These are phyloP conservation scores for Drosophila fulvimacula DNA, from an alignment of 2,888 invertebrate genomes.

Conservation along the genomic window DNA sequence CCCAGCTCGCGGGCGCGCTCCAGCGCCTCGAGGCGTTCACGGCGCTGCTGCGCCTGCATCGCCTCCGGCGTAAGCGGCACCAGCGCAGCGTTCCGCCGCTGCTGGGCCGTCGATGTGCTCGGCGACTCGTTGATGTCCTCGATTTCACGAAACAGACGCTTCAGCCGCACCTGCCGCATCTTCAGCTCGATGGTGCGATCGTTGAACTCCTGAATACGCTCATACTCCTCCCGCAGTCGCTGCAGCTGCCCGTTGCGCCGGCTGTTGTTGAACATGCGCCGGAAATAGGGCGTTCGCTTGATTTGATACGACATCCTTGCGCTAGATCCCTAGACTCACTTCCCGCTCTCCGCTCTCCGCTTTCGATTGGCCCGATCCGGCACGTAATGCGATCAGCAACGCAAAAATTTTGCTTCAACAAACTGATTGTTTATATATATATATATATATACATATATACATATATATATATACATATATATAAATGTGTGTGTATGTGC, in stretches of 20 bases:
- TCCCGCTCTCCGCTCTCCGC: neutral
- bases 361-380: neutral
- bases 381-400: slow-evolving; percentile 2
- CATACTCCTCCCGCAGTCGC: slow-evolving; percentile 76
- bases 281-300: slow-evolving; percentile 73
- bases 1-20: slow-evolving; percentile 68
- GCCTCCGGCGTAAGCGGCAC: slow-evolving; percentile 28
- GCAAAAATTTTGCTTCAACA: slow-evolving; percentile 2
- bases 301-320: slow-evolving; percentile 74
- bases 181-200: slow-evolving; percentile 76
- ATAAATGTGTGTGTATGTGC: too few relatives aligned
- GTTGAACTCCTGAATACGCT: slow-evolving; percentile 75
- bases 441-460: too few relatives aligned
- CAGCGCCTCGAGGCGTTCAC: slow-evolving; percentile 59
- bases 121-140: slow-evolving; percentile 69
- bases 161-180: slow-evolving; percentile 77
- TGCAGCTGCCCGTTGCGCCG: slow-evolving; percentile 76
- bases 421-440: neutral
- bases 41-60: slow-evolving; percentile 31
- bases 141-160: slow-evolving; percentile 76
- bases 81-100: neutral
- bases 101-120: slow-evolving; percentile 1
- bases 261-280: slow-evolving; percentile 67
- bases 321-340: neutral
- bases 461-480: too few relatives aligned